Conservation (phyloP, 2,888 invertebrate species). For the Noctua pronuba region DNA sequence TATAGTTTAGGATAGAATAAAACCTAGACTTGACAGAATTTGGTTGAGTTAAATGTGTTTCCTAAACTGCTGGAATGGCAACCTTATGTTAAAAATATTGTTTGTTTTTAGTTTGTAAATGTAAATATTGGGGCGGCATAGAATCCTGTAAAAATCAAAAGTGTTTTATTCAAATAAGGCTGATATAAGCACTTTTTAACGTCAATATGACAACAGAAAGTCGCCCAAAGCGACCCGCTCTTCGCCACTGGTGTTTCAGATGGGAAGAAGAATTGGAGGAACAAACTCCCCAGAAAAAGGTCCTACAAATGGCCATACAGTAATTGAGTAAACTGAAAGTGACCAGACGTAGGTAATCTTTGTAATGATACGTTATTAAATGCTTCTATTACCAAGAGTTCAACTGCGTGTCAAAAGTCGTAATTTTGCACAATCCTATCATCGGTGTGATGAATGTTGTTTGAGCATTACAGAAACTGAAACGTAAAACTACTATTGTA, state of each 20-base stretch:
- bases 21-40: not conserved
- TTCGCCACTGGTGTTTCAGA: not conserved
- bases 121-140: no score
- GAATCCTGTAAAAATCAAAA: not conserved
- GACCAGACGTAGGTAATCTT: not conserved
- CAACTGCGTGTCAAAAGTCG: not conserved
- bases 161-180: not conserved
- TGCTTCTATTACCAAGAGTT: not conserved
- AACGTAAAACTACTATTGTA: not conserved
- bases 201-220: not conserved
- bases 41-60: not conserved
- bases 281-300: not conserved
- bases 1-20: no score
- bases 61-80: not conserved
- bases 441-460: not conserved
- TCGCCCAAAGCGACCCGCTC: no score
- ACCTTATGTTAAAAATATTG: no score
- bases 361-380: not conserved
- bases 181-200: not conserved
- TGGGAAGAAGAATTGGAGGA: not conserved
- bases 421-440: constrained; percentile 12
- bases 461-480: not conserved
- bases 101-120: no score
- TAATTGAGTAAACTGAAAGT: not conserved
- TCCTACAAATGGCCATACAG: not conserved